phyloP scores from a whole-genome alignment of 2,113 vertebrate species.

The Damaliscus lunatus region DNA sequence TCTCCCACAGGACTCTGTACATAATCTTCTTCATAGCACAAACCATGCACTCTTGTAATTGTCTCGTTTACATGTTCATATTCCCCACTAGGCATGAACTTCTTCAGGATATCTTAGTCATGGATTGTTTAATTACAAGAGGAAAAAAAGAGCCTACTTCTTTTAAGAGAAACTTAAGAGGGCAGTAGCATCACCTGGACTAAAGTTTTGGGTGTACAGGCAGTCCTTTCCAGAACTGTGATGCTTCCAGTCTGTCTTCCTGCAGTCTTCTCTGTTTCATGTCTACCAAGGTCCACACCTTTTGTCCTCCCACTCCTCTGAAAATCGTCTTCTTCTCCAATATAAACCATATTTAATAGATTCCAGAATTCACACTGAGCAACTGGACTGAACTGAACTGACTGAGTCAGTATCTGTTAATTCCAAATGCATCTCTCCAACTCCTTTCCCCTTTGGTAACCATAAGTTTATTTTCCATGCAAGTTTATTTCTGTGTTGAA shows the following conservation, averaged over 20 bases:
- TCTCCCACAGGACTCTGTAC: conserved; percentile 31
- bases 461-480: not conserved
- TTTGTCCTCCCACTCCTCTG: not conserved
- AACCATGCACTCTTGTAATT: not conserved
- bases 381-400: too few relatives aligned
- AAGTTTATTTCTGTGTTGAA: not conserved
- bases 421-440: not conserved
- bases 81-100: not conserved
- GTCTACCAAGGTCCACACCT: not conserved
- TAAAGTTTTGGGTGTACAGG: not conserved
- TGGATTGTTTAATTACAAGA: not conserved
- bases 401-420: not conserved
- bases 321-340: not conserved
- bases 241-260: not conserved
- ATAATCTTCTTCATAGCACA: not conserved
- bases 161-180: not conserved
- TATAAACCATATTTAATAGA: not conserved
- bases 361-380: not conserved
- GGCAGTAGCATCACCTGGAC: not conserved
- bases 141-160: not conserved
- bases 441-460: not conserved
- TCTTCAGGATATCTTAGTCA: not conserved
- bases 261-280: not conserved
- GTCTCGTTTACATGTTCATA: conserved; percentile 40
- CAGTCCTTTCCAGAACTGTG: not conserved